Percentiles rank a stretch among this genome's conserved stretches.
Evolutionary conservation across 2,797 vertebrate species (phyloP).

Genomic region (Clarias laeviceps): DNA sequence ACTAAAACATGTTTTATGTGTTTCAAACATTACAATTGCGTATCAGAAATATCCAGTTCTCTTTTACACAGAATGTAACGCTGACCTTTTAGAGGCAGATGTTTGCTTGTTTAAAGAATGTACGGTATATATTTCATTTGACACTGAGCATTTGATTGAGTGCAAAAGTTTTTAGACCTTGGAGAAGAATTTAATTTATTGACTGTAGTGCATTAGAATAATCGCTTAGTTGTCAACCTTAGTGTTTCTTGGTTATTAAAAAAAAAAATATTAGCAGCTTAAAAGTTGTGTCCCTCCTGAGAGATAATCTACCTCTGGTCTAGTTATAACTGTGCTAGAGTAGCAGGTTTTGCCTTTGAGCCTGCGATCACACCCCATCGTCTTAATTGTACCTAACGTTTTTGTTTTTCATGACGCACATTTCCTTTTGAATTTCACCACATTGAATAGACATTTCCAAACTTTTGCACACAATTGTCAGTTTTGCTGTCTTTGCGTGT

Average conservation of each 20-base stretch:
- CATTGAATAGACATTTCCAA: background rate
- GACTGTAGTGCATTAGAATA: too few species aligned
- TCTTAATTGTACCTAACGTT: background rate
- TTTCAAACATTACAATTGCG: too few species aligned
- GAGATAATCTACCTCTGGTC: background rate
- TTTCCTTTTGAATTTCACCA: background rate
- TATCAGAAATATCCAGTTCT: background rate
- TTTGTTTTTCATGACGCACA: background rate
- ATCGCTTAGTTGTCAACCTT: background rate
- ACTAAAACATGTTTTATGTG: background rate
- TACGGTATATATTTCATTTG: too few species aligned
- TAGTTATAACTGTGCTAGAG: background rate
- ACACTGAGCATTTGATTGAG: background rate
- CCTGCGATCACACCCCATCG: background rate
- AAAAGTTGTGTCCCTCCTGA: background rate
- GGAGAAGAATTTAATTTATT: too few species aligned
- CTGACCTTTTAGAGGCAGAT: background rate
- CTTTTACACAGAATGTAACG: background rate
- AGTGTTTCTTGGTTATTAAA: background rate
- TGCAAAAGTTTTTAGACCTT: background rate
- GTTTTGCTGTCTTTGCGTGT: background rate
- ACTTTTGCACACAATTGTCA: background rate
- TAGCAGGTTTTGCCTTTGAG: background rate
- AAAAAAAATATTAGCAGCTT: background rate
- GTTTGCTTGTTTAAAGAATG: background rate